phyloP scores from a whole-genome alignment of 2,888 invertebrate species.

The Sinohyriopsis cumingii region DNA sequence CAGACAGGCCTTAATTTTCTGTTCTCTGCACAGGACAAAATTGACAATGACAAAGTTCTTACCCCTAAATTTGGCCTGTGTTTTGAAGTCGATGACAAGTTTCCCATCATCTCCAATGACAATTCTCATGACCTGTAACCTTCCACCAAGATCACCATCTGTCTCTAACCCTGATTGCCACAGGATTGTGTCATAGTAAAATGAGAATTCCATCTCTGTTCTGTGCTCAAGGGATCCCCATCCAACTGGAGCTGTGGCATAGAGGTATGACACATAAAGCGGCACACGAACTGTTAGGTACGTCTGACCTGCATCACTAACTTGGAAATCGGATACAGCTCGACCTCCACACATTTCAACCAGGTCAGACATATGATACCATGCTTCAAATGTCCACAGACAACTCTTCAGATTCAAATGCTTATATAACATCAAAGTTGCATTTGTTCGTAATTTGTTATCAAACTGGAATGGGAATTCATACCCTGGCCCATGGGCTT shows the following conservation, averaged over 20 bases:
- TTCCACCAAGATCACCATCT: conserved; percentile 60
- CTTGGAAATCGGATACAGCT: conserved; percentile 70
- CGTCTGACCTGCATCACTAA: conserved; percentile 62
- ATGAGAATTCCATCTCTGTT: conserved; percentile 72
- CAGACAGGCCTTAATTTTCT: background rate
- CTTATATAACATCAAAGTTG: conserved; percentile 66
- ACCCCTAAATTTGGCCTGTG: conserved; percentile 72
- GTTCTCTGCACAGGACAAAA: background rate
- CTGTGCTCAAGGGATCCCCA: conserved; percentile 73
- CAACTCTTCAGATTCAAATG: conserved; percentile 72
- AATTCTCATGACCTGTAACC: conserved; percentile 64
- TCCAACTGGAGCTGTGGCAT: conserved; percentile 68
- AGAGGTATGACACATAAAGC: conserved; percentile 71
- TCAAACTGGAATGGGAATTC: conserved; percentile 66
- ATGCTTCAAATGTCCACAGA: conserved; percentile 72
- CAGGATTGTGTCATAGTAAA: conserved; percentile 70
- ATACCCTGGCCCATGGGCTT: conserved; percentile 32
- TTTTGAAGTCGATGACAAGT: conserved; percentile 71
- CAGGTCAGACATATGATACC: conserved; percentile 72
- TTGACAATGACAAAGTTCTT: conserved; percentile 7
- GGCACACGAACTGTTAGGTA: conserved; percentile 71
- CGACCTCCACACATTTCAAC: conserved; percentile 72
- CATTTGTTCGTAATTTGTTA: conserved; percentile 49
- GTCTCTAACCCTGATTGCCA: conserved; percentile 70
- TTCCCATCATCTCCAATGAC: conserved; percentile 68